A percentile compares a stretch with the other conserved stretches of the same genome.
Evolutionary conservation across 2,888 invertebrate species (phyloP).

Genomic region (Petrolisthes manimaculis): DNA sequence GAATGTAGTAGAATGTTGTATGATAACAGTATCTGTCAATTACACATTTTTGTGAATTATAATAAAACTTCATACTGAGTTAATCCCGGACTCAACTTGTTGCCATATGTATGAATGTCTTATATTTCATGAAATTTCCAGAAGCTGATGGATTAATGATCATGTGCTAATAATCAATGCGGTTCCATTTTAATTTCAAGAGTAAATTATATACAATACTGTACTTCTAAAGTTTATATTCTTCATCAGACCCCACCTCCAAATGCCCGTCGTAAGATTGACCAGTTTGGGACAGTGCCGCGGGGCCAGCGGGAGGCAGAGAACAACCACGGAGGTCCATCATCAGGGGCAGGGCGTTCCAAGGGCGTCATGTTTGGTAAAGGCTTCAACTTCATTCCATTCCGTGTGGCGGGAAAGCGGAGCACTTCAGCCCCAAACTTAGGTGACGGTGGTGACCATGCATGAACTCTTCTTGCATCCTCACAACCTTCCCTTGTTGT

Average conservation of each 20-base stretch:
- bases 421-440: conserved; percentile 92
- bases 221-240: neutral
- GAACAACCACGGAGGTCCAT: conserved; percentile 55
- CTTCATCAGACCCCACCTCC: conserved; percentile 80
- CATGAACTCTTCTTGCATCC: conserved; percentile 55
- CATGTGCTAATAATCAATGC: too few relatives aligned
- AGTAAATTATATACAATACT: too few relatives aligned
- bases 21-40: too few relatives aligned
- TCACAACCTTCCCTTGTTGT: conserved; percentile 15
- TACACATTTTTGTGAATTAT: too few relatives aligned
- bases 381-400: conserved; percentile 70
- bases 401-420: conserved; percentile 74
- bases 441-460: conserved; percentile 75
- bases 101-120: neutral
- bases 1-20: too few relatives aligned
- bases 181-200: too few relatives aligned
- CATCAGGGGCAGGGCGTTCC: conserved; percentile 55
- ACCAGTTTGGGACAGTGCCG: conserved; percentile 71
- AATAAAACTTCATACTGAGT: too few relatives aligned
- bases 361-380: conserved; percentile 84
- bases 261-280: conserved; percentile 78
- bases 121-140: too few relatives aligned
- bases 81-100: neutral
- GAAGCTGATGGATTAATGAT: too few relatives aligned
- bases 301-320: conserved; percentile 53